Base-by-base conservation (phyloP, 2,888 invertebrate species). In the Limnephilus rhombicus region DNA sequence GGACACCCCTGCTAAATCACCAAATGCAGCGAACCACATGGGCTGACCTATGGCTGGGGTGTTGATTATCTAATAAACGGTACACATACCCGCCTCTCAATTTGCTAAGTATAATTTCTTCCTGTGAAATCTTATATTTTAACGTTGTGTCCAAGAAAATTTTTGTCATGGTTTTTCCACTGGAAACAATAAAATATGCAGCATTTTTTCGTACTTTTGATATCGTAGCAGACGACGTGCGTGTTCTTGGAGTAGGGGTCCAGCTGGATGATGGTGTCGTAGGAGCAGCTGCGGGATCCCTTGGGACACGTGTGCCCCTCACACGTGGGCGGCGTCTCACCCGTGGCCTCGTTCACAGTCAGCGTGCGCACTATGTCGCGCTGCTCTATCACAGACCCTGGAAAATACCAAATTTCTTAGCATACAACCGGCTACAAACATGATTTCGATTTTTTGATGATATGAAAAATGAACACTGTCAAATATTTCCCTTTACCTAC, bases 211-310 rank as follows among this genome's bases (percentile, higher is more conserved):
- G 86, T 92, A 93, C 93, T 93, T 91, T 93, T 93, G 37, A 93
- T 92, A 85, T 93, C 92, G 45, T 89, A 93, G 90, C 93, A 93
- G 68, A 90, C 92, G 24, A 93, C 92, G 53, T 93, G 93, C 0
- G 93, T 92, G 15, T 91, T 92, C 89, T 93, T 93, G 29, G 93
- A 92, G 89, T 89, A 93, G 45, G 93, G 93, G 2, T 93, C 92
- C 90, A 92, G 85, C 3, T 90, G 88, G 24, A 93, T 93, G 80
- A 91, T 91, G 45, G 93, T 93, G 90, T 93, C 93, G 89, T 93
- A 93, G 83, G 92, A 90, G 80, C 93, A 93, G 85, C 93, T 93
- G 24, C 93, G 82, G 24, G 93, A 93, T 34, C 93, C 93, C 53
- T 80, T 68, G 53, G 93, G 93, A 81, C 93, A 93, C 31, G 87